A percentile compares a stretch with the other conserved stretches of the same genome.
Evolutionary conservation across 2,113 vertebrate species (phyloP).

Genomic region (Leptosomus discolor): DNA sequence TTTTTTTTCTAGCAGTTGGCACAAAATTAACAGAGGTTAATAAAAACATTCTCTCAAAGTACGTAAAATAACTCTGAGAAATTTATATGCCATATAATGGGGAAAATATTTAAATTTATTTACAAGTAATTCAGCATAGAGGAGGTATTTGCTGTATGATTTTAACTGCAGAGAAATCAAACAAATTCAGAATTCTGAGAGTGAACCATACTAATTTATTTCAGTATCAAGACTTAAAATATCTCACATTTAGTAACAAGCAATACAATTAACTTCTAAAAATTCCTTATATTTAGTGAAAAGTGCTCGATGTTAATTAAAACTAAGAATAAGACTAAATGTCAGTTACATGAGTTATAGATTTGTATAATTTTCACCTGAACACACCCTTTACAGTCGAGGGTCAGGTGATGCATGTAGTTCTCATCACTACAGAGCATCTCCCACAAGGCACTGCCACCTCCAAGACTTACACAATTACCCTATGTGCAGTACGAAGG

Average conservation of each 20-base stretch:
- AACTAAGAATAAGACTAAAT: background rate
- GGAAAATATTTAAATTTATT: background rate
- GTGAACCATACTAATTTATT: background rate
- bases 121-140: background rate
- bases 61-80: background rate
- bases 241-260: background rate
- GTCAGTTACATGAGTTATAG: background rate
- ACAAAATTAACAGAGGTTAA: background rate
- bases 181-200: background rate
- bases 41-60: background rate
- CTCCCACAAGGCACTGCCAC: background rate
- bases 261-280: background rate
- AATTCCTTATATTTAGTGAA: background rate
- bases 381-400: background rate
- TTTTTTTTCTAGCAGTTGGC: background rate
- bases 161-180: background rate
- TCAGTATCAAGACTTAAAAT: background rate
- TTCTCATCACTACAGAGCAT: background rate
- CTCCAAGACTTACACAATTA: accelerated
- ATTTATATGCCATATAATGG: background rate
- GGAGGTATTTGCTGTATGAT: background rate
- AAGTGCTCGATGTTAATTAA: background rate
- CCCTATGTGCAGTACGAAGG: accelerated
- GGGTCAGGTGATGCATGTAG: background rate
- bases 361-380: background rate